Evolutionary conservation across 37 sponge, comb jelly and placozoan genomes (phyloP), one percentile per base, ranked within the genome.

Genomic region (Oopsacas minuta): DNA sequence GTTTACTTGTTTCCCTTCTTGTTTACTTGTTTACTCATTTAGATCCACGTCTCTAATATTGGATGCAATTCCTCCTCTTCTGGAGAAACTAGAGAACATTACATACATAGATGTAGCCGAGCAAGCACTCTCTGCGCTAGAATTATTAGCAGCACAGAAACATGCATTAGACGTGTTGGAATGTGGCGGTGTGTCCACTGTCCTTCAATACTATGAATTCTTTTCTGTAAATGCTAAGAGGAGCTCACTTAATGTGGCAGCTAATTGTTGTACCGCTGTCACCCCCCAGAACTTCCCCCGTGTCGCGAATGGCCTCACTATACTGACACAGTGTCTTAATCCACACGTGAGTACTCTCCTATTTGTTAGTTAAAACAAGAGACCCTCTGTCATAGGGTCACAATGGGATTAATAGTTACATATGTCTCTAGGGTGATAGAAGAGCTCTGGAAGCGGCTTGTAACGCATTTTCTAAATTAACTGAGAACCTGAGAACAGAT

Each of bases 31-130:
- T 20, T 61, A 61, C 75, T 3, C 30, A 5, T 25, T 3, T n/a
- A 61, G 89, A 0, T 93, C 93, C 30, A 49, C 89, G 0, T 82
- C 84, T 34, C 86, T 92, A 51, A 89, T 96, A 46, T 86, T 87
- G 0, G 86, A 90, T 81, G 90, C 94, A 39, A 90, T 91, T 35
- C 92, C 92, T 37, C 81, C 86, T n/a, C 85, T 96, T 0, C 36
- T 96, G 23, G 88, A 89, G 82, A 96, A 93, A 83, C 86, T 91
- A 39, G 83, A 90, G 85, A 52, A 52, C 36, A 98, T 98, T 28
- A 87, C 92, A 84, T 98, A 92, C 86, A 92, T 98, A 91, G 99
- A 98, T 86, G 96, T 99, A 5, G 99, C 99, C 15, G 99, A 99
- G 42, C 99, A 99, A 81, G 94, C 96, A 1, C 88, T 99, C 0